A percentile compares a stretch with the other conserved stretches of the same genome.
These are phyloP conservation scores for Sitophilus oryzae DNA, from an alignment of 1,140 invertebrate genomes.

Conservation along the genomic window DNA sequence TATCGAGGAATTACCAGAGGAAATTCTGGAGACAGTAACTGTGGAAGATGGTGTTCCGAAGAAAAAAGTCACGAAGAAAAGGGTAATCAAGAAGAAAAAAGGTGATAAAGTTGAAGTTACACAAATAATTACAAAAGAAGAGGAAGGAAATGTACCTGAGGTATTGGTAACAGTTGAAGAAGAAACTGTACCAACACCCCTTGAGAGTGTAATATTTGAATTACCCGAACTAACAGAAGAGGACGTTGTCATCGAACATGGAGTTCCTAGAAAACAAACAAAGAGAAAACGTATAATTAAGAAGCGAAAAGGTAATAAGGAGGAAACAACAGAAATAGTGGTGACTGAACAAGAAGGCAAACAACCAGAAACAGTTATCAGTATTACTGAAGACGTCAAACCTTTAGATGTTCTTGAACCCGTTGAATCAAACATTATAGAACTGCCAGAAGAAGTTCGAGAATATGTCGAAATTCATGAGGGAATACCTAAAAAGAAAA, in stretches of 20 bases:
- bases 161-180: constrained; percentile 41
- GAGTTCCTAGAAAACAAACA: constrained; percentile 37
- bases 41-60: constrained; percentile 33
- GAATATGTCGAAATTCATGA: constrained; percentile 25
- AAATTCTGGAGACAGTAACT: constrained; percentile 36
- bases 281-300: constrained; percentile 41
- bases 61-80: constrained; percentile 42
- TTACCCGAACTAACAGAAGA: not conserved
- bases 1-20: constrained; percentile 41
- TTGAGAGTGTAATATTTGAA: not conserved
- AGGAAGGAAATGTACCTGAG: constrained; percentile 45
- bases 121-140: constrained; percentile 47
- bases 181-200: not conserved
- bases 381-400: constrained; percentile 34
- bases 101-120: constrained; percentile 45
- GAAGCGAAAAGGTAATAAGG: constrained; percentile 38
- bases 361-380: constrained; percentile 41
- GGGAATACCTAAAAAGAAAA: constrained; percentile 37
- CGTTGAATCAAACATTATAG: constrained; percentile 5
- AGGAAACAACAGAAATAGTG: constrained; percentile 47
- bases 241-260: constrained; percentile 3
- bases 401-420: constrained; percentile 24
- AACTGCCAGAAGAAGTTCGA: constrained; percentile 25
- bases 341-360: constrained; percentile 47
- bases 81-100: constrained; percentile 41